phyloP scores from a whole-genome alignment of 2,888 invertebrate species.

The Phaonia tiefii region DNA sequence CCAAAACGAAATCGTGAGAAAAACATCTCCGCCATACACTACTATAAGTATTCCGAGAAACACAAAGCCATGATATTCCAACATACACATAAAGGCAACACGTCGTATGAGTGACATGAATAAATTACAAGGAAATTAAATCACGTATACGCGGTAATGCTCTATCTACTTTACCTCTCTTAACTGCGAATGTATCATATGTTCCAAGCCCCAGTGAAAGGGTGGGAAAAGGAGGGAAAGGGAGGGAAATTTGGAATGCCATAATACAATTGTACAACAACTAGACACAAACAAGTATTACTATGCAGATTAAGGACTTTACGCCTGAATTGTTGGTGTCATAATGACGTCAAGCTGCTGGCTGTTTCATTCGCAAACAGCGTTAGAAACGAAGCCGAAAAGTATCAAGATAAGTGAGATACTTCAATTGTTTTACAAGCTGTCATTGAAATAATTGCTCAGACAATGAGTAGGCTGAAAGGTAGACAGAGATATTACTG shows the following conservation, averaged over 20 bases:
- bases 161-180: no score
- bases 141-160: slow-evolving; percentile 56
- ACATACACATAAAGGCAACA: slow-evolving; percentile 2
- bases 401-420: background rate
- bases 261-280: background rate
- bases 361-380: no score
- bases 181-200: background rate
- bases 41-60: no score
- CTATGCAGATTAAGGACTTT: slow-evolving; percentile 15
- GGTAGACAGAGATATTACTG: background rate
- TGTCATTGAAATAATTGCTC: slow-evolving; percentile 4
- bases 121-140: slow-evolving; percentile 59
- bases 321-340: background rate
- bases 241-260: background rate
- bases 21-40: no score
- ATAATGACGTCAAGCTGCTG: no score
- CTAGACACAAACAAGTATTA: background rate
- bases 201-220: background rate
- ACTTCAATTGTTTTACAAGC: background rate
- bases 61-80: no score
- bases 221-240: background rate
- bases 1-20: no score
- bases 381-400: background rate
- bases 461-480: no score
- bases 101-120: slow-evolving; percentile 47